Evolutionary conservation across 2,888 invertebrate genomes (phyloP), one percentile per base, ranked within the genome.

Genomic region (Plagodis dolabraria): DNA sequence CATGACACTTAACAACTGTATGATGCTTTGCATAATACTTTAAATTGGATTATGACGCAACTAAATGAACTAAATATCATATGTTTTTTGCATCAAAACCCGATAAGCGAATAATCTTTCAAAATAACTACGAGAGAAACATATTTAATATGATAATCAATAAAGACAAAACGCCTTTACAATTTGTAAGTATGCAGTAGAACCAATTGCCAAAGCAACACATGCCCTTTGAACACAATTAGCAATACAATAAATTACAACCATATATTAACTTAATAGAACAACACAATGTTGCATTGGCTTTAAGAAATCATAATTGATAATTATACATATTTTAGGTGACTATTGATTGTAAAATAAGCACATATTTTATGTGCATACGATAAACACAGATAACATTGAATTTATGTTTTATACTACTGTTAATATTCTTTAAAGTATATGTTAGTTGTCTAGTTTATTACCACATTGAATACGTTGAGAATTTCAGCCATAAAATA

Each of bases 161-260:
- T 9, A 5, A 33, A 45, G 33, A 8, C 12, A 49, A 11, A 58
- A 53, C 22, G 58, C 62, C 62, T 65, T 64, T 63, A 65, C 55
- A 60, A 64, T 71, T 64, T 67, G 69, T 71, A 73, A 74, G 71
- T 72, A 77, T 76, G 77, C 74, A 77, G 71, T 65, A 70, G 56
- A 70, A 67, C 64, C 64, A 71, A 75, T 22, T 22, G 22, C 22
- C 22, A 69, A 8, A 69, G 65, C 65, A 70, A 70, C 77, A 72
- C 67, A 75, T 83, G 78, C 75, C 83, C 83, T 83, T 83, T 85
- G 65, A 60, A 70, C 64, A 70, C 74, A 79, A 76, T 79, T 75
- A 79, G 76, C 74, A 74, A 72, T 71, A 70, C 70, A 66, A 83
- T 84, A 82, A 83, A 85, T 84, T 79, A 81, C 76, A 62, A 65